Base-by-base conservation (phyloP, 1,140 invertebrate species). In the Danaus plexippus region DNA sequence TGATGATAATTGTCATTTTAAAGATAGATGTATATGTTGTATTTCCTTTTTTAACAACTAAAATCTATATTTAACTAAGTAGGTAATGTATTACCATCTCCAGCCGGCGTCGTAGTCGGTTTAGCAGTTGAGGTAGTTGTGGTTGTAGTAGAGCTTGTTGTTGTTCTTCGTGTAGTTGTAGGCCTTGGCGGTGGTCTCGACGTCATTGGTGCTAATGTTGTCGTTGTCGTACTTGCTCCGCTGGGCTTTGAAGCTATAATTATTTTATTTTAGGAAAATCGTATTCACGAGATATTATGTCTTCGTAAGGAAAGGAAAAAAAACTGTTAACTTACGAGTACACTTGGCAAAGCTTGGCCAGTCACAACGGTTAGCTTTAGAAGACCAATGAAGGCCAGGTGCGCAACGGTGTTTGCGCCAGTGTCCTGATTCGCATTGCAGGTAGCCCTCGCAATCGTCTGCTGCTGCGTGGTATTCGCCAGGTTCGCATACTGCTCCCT, bases 301-400 rank as follows among this genome's bases (percentile, higher is more conserved):
- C 7, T 50, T 13, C 8, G 10, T 32, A 51, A 47, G 12, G 4
- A 61, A 44, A 6, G 12, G 5, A 42, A 52, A 54, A 15, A 42
- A 46, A 11, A 13, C 4, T 9, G 22, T 9, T 41, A 40, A 53
- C 46, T 66, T 63, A 87, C 80, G 71, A 67, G 87, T 85, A 71
- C 94, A 96, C 66, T 92, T 91, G 1, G 92, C 94, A 10, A 87
- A 86, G 11, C 85, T 84, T 2, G 94, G 94, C 94, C 94, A 96
- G 71, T 96, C 94, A 64, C 94, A 96, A 8, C 90, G 85, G n/a
- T 88, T 87, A 11, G 85, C 83, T 3, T 80, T 73, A 9, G 80
- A 74, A 66, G 95, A 94, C 94, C 94, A 96, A 69, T 96, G 93
- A n/a, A 96, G 75, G 41, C 93, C 93, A 1, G 91, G 90, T 0